Conservation (phyloP, 2,113 vertebrate genomes). For the Nerophis ophidion region DNA sequence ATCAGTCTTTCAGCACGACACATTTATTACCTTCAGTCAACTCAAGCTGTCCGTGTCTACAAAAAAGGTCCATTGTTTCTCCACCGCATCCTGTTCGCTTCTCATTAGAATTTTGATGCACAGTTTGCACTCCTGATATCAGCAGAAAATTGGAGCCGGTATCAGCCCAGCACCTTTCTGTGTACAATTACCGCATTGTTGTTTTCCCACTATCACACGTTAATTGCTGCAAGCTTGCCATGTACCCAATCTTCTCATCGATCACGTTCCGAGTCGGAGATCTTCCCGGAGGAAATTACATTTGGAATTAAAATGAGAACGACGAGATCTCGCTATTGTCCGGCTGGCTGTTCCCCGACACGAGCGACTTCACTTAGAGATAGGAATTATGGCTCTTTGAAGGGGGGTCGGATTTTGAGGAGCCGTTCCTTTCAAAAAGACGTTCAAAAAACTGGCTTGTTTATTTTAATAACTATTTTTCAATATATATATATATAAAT, state of each 20-base stretch:
- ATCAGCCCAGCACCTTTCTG: neutral
- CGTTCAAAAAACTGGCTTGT: no score
- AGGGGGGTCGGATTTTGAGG: no score
- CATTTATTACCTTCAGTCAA: slow-evolving; percentile 16
- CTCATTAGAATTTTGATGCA: slow-evolving; percentile 1
- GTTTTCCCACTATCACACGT: neutral
- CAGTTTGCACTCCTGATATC: neutral
- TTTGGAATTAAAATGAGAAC: no score
- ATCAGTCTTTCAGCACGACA: slow-evolving; percentile 14
- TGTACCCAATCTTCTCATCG: neutral
- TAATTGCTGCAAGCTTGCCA: neutral
- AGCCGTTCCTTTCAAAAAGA: no score
- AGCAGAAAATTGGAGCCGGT: neutral
- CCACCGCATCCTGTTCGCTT: slow-evolving; percentile 9
- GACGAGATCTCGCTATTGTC: neutral
- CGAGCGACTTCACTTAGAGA: neutral
- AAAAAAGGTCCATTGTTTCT: neutral
- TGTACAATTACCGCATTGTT: neutral
- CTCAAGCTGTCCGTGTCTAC: slow-evolving; percentile 2
- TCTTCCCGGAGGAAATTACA: neutral
- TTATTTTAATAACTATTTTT: no score
- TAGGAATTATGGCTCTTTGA: no score
- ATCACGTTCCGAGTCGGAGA: neutral
- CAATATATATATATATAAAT: no score
- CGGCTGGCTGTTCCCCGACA: neutral